Evolutionary conservation across 2,797 vertebrate species (phyloP), one percentile per base, ranked within the genome.

Genomic region (Yasuhikotakia modesta): DNA sequence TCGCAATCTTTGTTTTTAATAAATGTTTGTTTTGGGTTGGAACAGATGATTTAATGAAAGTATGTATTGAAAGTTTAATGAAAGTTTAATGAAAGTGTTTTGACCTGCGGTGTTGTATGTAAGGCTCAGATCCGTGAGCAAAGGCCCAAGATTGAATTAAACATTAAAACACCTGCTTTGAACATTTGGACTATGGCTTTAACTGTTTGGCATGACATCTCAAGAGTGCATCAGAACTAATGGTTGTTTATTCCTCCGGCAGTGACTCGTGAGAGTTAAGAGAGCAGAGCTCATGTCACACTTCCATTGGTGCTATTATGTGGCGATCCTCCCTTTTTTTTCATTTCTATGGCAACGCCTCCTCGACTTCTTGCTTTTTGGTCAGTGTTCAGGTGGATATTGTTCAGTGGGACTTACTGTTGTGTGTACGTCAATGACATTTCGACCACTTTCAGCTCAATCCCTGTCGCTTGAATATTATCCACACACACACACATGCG

Each of bases 241-340:
- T 13, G 48, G 24, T 69, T 43, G n/a, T 19, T 69, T 45, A 74
- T 65, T 35, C 24, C 60, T 68, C 58, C 50, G 55, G 52, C 58
- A 75, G 72, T 30, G 43, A 68, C 48, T 74, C 64, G 19, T 64
- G 72, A 74, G 66, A 65, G 19, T 55, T 30, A 68, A 71, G 58
- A 72, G 30, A 76, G 63, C 45, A 79, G 73, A 74, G 67, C 81
- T 76, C 50, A 70, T 73, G 79, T 61, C 60, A 60, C 79, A 72
- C 39, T 43, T 83, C 75, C 76, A 68, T 82, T 80, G 75, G 78
- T 85, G 75, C 78, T 84, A 78, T 73, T 75, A 76, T 73, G 78
- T 80, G 73, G 73, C 46, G 48, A 76, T 77, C 43, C 63, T 80
- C 78, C 79, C 50, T 77, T 68, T 68, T 73, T 69, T 45, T 6